Percentiles rank a stretch among this genome's conserved stretches.
Evolutionary conservation across 2,113 vertebrate species (phyloP).

Genomic region (Glaucomys volans): DNA sequence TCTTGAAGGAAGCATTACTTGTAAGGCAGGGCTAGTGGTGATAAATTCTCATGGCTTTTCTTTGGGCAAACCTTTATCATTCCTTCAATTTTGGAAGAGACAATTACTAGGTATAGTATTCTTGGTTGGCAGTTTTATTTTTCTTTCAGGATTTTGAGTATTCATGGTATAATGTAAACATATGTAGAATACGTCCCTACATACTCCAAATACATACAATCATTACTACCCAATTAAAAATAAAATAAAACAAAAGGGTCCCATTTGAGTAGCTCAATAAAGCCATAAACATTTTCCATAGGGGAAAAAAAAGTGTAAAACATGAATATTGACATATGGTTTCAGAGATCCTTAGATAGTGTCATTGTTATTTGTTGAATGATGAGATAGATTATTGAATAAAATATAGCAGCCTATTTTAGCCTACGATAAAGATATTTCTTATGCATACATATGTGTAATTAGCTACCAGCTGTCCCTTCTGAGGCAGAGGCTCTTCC

Average conservation of each 20-base stretch:
- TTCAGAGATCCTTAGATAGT: background rate
- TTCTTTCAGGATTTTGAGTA: background rate
- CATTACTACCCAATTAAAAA: background rate
- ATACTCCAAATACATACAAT: background rate
- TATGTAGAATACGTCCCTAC: background rate
- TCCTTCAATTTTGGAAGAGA: background rate
- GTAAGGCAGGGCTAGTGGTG: background rate
- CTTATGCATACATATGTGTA: background rate
- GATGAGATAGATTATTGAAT: background rate
- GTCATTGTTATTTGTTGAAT: background rate
- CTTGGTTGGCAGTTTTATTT: background rate
- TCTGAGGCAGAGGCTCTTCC: background rate
- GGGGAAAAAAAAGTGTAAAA: background rate
- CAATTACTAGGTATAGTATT: background rate
- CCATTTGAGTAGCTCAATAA: background rate
- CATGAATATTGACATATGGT: background rate
- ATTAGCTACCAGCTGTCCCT: background rate
- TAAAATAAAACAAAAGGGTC: background rate
- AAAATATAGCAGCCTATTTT: background rate
- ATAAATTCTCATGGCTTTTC: background rate
- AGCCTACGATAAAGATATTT: background rate
- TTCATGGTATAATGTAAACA: background rate
- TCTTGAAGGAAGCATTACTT: background rate
- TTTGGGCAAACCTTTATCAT: background rate
- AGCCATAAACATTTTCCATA: background rate